Evolutionary conservation across 2,113 vertebrate genomes (phyloP).

Genomic region (Salvelinus sp.): DNA sequence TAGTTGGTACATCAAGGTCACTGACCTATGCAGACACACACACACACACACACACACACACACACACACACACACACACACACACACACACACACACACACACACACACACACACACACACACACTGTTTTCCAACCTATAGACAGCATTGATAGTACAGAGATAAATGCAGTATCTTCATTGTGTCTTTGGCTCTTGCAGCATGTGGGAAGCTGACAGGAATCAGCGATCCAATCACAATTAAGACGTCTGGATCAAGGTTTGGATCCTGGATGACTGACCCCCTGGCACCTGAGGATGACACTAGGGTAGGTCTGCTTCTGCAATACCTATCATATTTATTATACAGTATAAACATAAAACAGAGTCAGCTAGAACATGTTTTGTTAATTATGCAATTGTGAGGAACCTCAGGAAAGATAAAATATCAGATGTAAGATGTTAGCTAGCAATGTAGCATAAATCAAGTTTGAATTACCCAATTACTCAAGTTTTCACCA

Average conservation of each 20-base stretch:
- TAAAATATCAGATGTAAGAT: no score
- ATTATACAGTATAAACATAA: neutral
- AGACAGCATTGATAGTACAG: no score
- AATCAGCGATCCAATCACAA: conserved; percentile 90
- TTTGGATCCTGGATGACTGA: conserved; percentile 98
- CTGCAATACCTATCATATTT: no score
- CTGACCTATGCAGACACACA: neutral
- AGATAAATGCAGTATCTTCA: no score
- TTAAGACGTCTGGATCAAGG: conserved; percentile 93
- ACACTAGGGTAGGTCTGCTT: conserved; percentile 83
- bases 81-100: no score
- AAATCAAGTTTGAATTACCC: no score
- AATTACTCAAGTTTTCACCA: no score
- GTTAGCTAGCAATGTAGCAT: no score
- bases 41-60: no score
- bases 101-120: no score
- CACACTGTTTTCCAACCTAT: no score
- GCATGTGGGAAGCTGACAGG: conserved; percentile 95
- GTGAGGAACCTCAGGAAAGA: neutral
- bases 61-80: no score
- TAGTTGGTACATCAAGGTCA: neutral
- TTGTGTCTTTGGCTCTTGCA: conserved; percentile 60
- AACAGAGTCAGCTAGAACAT: conserved; percentile 7
- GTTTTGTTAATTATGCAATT: conserved; percentile 9
- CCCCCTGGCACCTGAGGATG: conserved; percentile 86